Evolutionary conservation across 2,113 vertebrate species (phyloP).

Genomic region (Syngnathus floridae): DNA sequence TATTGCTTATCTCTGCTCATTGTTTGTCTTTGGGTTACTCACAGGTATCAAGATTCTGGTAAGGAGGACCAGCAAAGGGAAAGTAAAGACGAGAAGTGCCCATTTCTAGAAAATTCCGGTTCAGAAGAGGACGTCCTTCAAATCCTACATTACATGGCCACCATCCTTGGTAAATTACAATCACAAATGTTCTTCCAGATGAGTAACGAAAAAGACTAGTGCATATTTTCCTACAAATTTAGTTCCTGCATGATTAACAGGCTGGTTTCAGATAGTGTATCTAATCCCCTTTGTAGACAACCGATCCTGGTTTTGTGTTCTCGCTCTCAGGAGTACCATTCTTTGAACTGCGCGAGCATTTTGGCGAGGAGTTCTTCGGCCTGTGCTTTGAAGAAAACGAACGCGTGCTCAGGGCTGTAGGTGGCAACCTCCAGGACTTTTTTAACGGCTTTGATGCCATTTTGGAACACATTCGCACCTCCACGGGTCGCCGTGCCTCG

Average conservation of each 20-base stretch:
- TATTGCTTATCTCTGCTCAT: too few relatives aligned
- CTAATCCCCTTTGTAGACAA: neutral
- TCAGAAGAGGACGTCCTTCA: slow-evolving; percentile 89
- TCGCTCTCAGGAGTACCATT: slow-evolving; percentile 79
- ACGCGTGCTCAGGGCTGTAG: slow-evolving; percentile 89
- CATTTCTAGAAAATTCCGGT: slow-evolving; percentile 80
- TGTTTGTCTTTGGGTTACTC: slow-evolving; percentile 19
- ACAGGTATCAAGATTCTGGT: slow-evolving; percentile 80
- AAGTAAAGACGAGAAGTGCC: slow-evolving; percentile 82
- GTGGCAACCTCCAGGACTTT: slow-evolving; percentile 93
- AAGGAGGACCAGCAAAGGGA: slow-evolving; percentile 78
- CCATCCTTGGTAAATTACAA: slow-evolving; percentile 79
- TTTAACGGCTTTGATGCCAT: slow-evolving; percentile 97
- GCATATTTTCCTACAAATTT: neutral
- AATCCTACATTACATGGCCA: slow-evolving; percentile 90
- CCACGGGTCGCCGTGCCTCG: slow-evolving; percentile 85
- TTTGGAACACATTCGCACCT: slow-evolving; percentile 93
- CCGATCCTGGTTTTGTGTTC: slow-evolving; percentile 6
- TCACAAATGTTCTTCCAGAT: neutral
- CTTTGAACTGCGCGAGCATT: slow-evolving; percentile 87
- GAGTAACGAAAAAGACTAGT: neutral
- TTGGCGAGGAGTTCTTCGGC: slow-evolving; percentile 93
- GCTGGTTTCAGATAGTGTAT: too few relatives aligned
- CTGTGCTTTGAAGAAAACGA: slow-evolving; percentile 96
- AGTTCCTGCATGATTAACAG: neutral